Conservation (phyloP, 2,113 vertebrate species). For the Oryzias celebensis region DNA sequence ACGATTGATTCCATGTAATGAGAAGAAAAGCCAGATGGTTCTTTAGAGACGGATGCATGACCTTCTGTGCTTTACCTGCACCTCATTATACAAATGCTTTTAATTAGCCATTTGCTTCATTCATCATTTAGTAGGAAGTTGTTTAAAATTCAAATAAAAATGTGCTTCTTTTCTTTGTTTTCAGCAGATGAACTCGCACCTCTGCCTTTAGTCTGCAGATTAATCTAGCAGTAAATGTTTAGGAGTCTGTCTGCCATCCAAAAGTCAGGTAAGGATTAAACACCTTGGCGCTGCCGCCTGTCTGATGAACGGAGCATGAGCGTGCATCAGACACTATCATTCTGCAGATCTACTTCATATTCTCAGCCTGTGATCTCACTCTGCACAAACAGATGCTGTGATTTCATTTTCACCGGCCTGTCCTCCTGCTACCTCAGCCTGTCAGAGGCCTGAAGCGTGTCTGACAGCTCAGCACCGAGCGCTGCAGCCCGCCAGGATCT, state of each 20-base stretch:
- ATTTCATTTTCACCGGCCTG: slow-evolving; percentile 61
- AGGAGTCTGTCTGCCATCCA: slow-evolving; percentile 15
- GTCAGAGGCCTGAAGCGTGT: slow-evolving; percentile 64
- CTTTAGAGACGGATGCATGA: no score
- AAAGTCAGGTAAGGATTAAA: slow-evolving; percentile 17
- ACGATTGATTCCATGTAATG: no score
- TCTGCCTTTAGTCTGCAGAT: not conserved
- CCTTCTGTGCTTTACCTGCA: no score
- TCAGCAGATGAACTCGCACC: no score
- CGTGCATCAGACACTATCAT: slow-evolving; percentile 42
- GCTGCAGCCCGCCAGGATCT: slow-evolving; percentile 49
- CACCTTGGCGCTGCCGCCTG: slow-evolving; percentile 17
- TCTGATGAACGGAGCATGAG: slow-evolving; percentile 38
- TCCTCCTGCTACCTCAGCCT: slow-evolving; percentile 50
- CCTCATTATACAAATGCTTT: no score
- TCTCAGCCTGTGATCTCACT: slow-evolving; percentile 39
- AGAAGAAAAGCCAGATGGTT: no score
- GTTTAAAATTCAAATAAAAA: no score
- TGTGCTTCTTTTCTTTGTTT: not conserved
- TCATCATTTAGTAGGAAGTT: no score
- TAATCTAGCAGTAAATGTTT: slow-evolving; percentile 21
- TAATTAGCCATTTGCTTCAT: no score
- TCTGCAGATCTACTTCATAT: slow-evolving; percentile 58
- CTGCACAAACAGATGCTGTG: slow-evolving; percentile 52
- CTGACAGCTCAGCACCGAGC: slow-evolving; percentile 62